These are phyloP conservation scores for honey bee (Apis mellifera) DNA, from an alignment of 1,140 invertebrate species.

Conservation along the genomic window Amel_HAv3.1 CM009935.2:3714501-3715000, in stretches of 20 bases:
- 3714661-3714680: too few relatives aligned
- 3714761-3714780: not conserved
- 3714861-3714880: constrained; percentile 62
- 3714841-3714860: constrained; percentile 26
- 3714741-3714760: not conserved
- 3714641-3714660: too few relatives aligned
- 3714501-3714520: too few relatives aligned
- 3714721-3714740: not conserved
- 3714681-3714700: not conserved
- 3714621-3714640: too few relatives aligned
- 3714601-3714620: too few relatives aligned
- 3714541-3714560: too few relatives aligned
- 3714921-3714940: constrained; percentile 58
- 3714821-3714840: constrained; percentile 32
- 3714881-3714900: constrained; percentile 50
- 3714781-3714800: constrained; percentile 48
- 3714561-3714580: too few relatives aligned
- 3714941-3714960: constrained; percentile 55
- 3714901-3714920: constrained; percentile 49
- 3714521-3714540: too few relatives aligned
- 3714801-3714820: constrained; percentile 46
- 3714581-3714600: too few relatives aligned
- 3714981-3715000: constrained; percentile 52
- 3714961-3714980: constrained; percentile 63
- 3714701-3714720: not conserved